Conservation (phyloP, 2,888 invertebrate genomes). For the Zygogramma bicolorata region DNA sequence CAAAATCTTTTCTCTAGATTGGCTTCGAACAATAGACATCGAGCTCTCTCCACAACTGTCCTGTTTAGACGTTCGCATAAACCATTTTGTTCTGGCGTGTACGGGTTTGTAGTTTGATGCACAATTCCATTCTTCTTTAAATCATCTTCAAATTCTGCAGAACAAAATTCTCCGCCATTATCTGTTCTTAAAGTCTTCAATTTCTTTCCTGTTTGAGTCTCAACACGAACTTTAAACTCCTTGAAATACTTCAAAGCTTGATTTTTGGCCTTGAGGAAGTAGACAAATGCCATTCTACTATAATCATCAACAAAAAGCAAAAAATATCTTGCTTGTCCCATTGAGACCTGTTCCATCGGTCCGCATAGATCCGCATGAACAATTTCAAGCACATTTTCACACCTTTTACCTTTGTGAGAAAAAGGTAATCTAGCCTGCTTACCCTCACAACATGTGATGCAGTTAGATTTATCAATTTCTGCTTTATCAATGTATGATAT, state of each 20-base stretch:
- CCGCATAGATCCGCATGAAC: slow-evolving; percentile 36
- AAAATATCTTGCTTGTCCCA: slow-evolving; percentile 19
- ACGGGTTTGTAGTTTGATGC: slow-evolving; percentile 14
- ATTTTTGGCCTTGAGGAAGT: slow-evolving; percentile 20
- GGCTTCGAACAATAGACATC: slow-evolving; percentile 26
- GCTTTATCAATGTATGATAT: background rate
- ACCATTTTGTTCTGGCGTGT: slow-evolving; percentile 47
- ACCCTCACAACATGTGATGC: slow-evolving; percentile 16
- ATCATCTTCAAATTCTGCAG: slow-evolving; percentile 5
- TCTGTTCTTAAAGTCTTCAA: slow-evolving; percentile 37
- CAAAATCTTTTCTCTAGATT: slow-evolving; percentile 19
- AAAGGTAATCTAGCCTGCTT: slow-evolving; percentile 51
- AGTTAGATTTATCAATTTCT: slow-evolving; percentile 5
- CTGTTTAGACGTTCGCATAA: slow-evolving; percentile 53
- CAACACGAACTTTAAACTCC: slow-evolving; percentile 36
- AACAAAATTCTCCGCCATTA: slow-evolving; percentile 37
- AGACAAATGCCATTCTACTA: slow-evolving; percentile 9
- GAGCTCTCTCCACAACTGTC: slow-evolving; percentile 43
- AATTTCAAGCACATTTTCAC: slow-evolving; percentile 31
- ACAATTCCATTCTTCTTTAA: slow-evolving; percentile 9
- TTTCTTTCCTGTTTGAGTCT: slow-evolving; percentile 34
- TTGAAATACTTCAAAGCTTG: slow-evolving; percentile 23
- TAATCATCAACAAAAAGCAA: slow-evolving; percentile 39
- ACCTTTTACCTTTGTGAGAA: slow-evolving; percentile 9
- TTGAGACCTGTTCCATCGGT: slow-evolving; percentile 9